Conservation (phyloP, 2,113 vertebrate genomes). For the Turnix velox region DNA sequence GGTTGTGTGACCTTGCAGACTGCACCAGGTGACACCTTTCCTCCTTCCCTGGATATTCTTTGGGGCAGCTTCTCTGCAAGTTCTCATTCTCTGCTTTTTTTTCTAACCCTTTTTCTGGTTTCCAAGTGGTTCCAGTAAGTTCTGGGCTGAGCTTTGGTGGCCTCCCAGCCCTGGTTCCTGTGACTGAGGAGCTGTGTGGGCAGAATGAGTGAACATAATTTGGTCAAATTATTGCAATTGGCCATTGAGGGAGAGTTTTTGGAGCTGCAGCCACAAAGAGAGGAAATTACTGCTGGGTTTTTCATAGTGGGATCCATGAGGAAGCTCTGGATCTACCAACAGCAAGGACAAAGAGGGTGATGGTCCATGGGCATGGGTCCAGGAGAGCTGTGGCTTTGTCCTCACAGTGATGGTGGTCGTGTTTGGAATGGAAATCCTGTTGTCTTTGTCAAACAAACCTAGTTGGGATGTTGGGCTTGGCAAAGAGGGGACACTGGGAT, state of each 20-base stretch:
- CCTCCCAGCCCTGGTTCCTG: not conserved
- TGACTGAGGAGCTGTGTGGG: not conserved
- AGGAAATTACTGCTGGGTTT: too few species aligned
- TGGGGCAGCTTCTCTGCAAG: not conserved
- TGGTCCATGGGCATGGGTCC: not conserved
- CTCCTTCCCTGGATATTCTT: not conserved
- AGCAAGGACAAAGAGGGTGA: not conserved
- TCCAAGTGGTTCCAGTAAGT: not conserved
- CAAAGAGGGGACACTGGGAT: not conserved
- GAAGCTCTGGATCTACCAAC: not conserved
- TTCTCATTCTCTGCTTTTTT: not conserved
- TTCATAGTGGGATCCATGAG: not conserved
- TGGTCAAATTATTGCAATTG: not conserved
- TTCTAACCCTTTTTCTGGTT: not conserved
- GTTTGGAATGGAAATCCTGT: not conserved
- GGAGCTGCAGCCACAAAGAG: accelerated
- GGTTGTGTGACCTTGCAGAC: not conserved
- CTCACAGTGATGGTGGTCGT: accelerated
- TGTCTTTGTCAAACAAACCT: not conserved
- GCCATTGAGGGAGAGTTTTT: not conserved
- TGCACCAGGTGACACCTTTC: accelerated
- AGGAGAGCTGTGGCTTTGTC: not conserved
- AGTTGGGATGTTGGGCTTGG: too few species aligned
- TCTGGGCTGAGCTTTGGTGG: not conserved
- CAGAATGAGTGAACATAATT: not conserved